Conservation (phyloP, 2,113 vertebrate species). For the Propithecus coquereli region DNA sequence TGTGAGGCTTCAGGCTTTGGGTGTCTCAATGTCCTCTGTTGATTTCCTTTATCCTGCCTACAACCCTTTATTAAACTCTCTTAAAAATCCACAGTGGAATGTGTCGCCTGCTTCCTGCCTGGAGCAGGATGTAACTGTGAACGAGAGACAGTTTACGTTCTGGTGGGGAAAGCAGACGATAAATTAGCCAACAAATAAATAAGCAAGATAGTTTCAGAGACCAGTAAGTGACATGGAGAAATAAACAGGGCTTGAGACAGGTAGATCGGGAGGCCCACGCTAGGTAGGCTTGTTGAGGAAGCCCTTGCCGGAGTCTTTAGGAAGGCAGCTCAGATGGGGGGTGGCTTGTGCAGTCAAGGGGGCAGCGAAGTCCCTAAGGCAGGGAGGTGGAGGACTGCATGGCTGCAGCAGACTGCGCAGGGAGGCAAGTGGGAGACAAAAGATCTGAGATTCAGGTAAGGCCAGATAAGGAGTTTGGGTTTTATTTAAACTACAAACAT, state of each 20-base stretch:
- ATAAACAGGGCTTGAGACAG: neutral
- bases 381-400: neutral
- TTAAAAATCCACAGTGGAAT: neutral
- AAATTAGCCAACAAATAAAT: neutral
- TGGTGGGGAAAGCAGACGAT: neutral
- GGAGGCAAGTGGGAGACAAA: neutral
- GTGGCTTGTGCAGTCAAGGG: neutral
- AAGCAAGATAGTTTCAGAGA: neutral
- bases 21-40: neutral
- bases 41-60: neutral
- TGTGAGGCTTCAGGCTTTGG: neutral
- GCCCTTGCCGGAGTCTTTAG: rapidly evolving
- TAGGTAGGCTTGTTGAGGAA: neutral
- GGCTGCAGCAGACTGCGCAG: neutral
- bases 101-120: neutral
- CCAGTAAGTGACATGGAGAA: neutral
- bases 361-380: neutral
- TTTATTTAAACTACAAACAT: neutral
- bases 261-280: rapidly evolving
- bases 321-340: no score
- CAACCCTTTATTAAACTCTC: neutral
- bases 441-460: neutral
- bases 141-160: neutral
- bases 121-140: neutral
- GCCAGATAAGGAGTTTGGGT: neutral